These are phyloP conservation scores for Epinotia bilunana DNA, from an alignment of 2,888 invertebrate species.

Conservation along the genomic window DNA sequence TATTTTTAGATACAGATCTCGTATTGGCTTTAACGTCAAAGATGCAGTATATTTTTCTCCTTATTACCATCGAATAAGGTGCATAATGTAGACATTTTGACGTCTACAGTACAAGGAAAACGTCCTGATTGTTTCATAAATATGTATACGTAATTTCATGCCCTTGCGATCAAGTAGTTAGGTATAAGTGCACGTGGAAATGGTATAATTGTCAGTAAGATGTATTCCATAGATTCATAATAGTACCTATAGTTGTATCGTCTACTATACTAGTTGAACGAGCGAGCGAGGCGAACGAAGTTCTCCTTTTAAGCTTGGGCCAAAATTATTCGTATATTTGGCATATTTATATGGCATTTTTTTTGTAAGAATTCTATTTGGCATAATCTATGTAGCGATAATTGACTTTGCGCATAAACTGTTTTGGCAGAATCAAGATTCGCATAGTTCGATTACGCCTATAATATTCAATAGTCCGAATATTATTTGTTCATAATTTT, in stretches of 20 bases:
- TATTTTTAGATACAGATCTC: conserved; percentile 25
- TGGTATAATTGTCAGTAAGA: background rate
- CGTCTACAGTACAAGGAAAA: conserved; percentile 7
- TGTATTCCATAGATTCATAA: background rate
- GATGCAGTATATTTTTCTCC: background rate
- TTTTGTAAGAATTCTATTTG: too few relatives aligned
- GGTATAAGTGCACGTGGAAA: conserved; percentile 17
- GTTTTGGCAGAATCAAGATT: too few relatives aligned
- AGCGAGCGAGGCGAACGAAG: too few relatives aligned
- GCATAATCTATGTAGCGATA: too few relatives aligned
- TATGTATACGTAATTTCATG: conserved; percentile 3
- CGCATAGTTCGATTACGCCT: too few relatives aligned
- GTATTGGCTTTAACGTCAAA: background rate
- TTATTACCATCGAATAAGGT: background rate
- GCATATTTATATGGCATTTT: too few relatives aligned
- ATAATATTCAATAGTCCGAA: too few relatives aligned
- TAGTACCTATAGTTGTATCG: background rate
- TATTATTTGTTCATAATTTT: too few relatives aligned
- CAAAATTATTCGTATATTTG: too few relatives aligned
- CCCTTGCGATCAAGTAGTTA: conserved; percentile 1
- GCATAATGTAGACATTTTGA: background rate
- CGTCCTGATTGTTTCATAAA: conserved; percentile 6
- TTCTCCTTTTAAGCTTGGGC: too few relatives aligned
- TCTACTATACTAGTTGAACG: too few relatives aligned
- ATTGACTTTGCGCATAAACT: too few relatives aligned